Conservation (phyloP, 2,888 invertebrate species). For the Pristionchus entomophagus region DNA sequence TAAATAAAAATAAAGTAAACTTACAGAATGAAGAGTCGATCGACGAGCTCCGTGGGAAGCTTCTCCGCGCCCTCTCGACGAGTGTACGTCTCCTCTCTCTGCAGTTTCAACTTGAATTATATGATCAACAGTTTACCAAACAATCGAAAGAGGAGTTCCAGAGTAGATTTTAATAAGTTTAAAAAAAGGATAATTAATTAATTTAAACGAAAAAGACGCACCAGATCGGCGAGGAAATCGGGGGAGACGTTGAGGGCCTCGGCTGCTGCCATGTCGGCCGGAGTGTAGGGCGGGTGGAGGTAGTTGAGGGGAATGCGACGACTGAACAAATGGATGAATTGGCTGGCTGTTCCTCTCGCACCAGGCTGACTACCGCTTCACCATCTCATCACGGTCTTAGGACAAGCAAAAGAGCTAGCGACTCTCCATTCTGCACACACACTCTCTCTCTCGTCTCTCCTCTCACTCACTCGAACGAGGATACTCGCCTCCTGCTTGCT, state of each 20-base stretch:
- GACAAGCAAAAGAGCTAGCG: background rate
- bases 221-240: background rate
- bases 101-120: background rate
- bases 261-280: background rate
- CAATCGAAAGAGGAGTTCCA: too few species aligned
- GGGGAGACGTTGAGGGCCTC: background rate
- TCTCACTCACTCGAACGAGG: background rate
- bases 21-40: slow-evolving; percentile 40
- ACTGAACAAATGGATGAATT: background rate
- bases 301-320: slow-evolving; percentile 43
- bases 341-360: background rate
- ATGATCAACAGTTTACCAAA: background rate
- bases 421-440: too few species aligned
- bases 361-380: too few species aligned
- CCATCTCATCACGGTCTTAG: background rate
- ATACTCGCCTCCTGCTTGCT: background rate
- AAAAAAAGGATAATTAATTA: background rate
- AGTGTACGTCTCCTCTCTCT: slow-evolving; percentile 12
- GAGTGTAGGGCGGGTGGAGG: slow-evolving; percentile 43
- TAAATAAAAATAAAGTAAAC: too few species aligned
- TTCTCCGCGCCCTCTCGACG: background rate
- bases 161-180: background rate
- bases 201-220: background rate
- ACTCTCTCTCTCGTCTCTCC: background rate
- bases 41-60: background rate